phyloP scores from a whole-genome alignment of 2,888 invertebrate genomes.

The Leistus spinibarbis region DNA sequence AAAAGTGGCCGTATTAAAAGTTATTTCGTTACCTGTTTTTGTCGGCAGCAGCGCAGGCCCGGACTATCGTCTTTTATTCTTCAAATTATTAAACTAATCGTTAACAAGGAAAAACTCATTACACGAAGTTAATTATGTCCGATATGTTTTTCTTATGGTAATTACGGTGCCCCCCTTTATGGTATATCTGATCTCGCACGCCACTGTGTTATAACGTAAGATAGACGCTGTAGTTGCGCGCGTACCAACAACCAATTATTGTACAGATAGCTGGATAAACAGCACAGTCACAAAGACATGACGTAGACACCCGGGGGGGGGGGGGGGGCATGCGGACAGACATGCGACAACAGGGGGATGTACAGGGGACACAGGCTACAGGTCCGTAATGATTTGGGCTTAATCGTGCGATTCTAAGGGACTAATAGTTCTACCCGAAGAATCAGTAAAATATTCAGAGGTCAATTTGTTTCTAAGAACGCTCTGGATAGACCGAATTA shows the following conservation, averaged over 20 bases:
- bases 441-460: too few relatives aligned
- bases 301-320: neutral
- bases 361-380: neutral
- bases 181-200: slow-evolving; percentile 22
- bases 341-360: neutral
- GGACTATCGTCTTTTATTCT: too few relatives aligned
- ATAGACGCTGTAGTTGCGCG: neutral
- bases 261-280: slow-evolving; percentile 40
- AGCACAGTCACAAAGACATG: slow-evolving; percentile 39
- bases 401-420: too few relatives aligned
- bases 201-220: slow-evolving; percentile 24
- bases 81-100: neutral
- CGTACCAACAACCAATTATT: slow-evolving; percentile 40
- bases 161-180: neutral
- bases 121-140: neutral
- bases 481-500: too few relatives aligned
- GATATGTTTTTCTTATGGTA: neutral
- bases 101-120: neutral
- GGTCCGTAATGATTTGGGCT: neutral
- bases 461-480: too few relatives aligned
- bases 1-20: too few relatives aligned
- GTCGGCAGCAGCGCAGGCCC: too few relatives aligned
- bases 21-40: too few relatives aligned
- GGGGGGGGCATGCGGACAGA: neutral
- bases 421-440: too few relatives aligned